These are phyloP conservation scores for Bilobella aurantiaca DNA, from an alignment of 1,140 invertebrate species.

Conservation along the genomic window DNA sequence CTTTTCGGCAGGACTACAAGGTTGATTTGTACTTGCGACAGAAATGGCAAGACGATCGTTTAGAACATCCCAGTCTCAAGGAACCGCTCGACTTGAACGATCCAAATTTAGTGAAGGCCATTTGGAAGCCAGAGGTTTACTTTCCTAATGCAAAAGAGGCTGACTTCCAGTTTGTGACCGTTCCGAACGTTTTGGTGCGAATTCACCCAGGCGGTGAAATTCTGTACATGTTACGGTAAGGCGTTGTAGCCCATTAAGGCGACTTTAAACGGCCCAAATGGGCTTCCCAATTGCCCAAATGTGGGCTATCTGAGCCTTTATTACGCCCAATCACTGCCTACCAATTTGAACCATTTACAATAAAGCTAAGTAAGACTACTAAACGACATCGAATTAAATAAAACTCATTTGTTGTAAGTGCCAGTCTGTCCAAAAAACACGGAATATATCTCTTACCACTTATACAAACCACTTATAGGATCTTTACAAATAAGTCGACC, in stretches of 20 bases:
- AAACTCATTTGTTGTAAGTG: no score
- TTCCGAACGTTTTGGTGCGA: slow-evolving; percentile 56
- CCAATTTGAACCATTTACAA: no score
- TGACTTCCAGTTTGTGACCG: slow-evolving; percentile 54
- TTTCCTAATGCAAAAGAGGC: slow-evolving; percentile 58
- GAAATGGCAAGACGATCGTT: slow-evolving; percentile 47
- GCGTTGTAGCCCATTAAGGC: neutral
- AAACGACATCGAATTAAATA: no score
- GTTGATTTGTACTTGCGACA: slow-evolving; percentile 45
- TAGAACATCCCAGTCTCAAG: slow-evolving; percentile 44
- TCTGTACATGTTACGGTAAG: slow-evolving; percentile 53
- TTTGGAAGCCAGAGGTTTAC: slow-evolving; percentile 59
- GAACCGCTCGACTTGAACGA: slow-evolving; percentile 48
- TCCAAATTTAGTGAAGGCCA: slow-evolving; percentile 47
- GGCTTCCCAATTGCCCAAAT: no score
- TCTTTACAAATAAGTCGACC: no score
- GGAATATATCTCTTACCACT: no score
- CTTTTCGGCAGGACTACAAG: slow-evolving; percentile 25
- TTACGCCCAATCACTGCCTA: no score
- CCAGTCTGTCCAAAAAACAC: no score
- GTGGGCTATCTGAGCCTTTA: no score
- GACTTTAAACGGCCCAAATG: neutral
- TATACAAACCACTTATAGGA: no score
- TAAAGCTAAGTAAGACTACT: no score
- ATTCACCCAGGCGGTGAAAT: slow-evolving; percentile 52